phyloP scores from a whole-genome alignment of 2,797 vertebrate genomes.

The Perodicticus potto region DNA sequence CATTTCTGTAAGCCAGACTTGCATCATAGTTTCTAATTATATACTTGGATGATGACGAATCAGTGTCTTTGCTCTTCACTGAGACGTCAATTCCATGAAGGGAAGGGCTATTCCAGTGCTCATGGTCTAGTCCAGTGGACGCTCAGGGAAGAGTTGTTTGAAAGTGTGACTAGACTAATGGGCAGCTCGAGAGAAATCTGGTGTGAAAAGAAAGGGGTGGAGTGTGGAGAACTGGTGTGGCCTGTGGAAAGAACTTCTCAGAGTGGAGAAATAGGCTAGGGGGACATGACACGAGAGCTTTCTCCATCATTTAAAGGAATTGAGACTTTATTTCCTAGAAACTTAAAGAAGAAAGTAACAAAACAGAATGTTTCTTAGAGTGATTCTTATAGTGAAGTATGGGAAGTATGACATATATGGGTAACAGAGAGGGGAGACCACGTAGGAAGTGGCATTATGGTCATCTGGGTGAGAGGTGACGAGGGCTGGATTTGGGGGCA shows the following conservation, averaged over 20 bases:
- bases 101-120: background rate
- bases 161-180: background rate
- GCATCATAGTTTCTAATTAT: background rate
- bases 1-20: background rate
- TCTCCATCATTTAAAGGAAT: background rate
- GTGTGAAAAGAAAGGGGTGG: background rate
- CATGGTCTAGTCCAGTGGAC: background rate
- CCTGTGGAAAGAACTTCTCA: background rate
- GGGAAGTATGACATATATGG: background rate
- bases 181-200: background rate
- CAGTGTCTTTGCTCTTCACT: background rate
- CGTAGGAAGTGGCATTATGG: background rate
- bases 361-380: background rate
- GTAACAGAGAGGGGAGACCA: background rate
- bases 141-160: background rate
- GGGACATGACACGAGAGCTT: background rate
- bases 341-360: background rate
- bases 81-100: background rate
- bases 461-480: background rate
- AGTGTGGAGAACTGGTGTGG: background rate
- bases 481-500: background rate
- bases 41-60: background rate
- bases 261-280: background rate
- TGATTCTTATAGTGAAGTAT: background rate
- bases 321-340: background rate